These are phyloP conservation scores for Drosophila sordidapex DNA, from an alignment of 2,888 invertebrate genomes.

Conservation along the genomic window DNA sequence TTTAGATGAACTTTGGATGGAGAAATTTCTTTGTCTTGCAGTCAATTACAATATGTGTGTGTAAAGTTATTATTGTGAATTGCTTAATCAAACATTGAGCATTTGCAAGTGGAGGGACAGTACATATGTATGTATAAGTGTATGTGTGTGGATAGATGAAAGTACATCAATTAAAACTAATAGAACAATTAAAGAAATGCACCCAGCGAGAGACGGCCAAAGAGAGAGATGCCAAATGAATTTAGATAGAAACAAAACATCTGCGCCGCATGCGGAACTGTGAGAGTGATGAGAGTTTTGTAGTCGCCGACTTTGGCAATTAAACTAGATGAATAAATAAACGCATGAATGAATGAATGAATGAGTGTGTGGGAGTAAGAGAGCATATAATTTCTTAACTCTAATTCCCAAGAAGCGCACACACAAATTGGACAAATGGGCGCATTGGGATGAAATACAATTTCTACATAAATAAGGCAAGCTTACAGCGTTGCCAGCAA, in stretches of 20 bases:
- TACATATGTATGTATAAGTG: not conserved
- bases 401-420: constrained; percentile 71
- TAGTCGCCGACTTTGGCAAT: constrained; percentile 67
- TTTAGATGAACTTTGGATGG: not conserved
- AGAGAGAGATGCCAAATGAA: constrained; percentile 18
- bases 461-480: constrained; percentile 43
- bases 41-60: not conserved
- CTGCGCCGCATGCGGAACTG: constrained; percentile 55
- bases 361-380: constrained; percentile 27
- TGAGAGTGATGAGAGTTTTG: constrained; percentile 72
- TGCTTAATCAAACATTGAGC: constrained; percentile 57
- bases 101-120: constrained; percentile 52
- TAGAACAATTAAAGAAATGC: constrained; percentile 77
- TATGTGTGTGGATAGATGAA: constrained; percentile 30
- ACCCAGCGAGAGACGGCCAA: constrained; percentile 42
- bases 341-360: constrained; percentile 40
- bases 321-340: constrained; percentile 71
- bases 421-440: constrained; percentile 72
- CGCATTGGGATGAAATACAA: constrained; percentile 54
- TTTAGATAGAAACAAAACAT: constrained; percentile 32
- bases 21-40: constrained; percentile 1
- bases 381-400: constrained; percentile 70
- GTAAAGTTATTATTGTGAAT: constrained; percentile 38
- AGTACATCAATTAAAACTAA: constrained; percentile 77
- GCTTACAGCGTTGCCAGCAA: constrained; percentile 24